Evolutionary conservation across 1,140 invertebrate genomes (phyloP).

Genomic region (Daktulosphaira vitifoliae): DNA sequence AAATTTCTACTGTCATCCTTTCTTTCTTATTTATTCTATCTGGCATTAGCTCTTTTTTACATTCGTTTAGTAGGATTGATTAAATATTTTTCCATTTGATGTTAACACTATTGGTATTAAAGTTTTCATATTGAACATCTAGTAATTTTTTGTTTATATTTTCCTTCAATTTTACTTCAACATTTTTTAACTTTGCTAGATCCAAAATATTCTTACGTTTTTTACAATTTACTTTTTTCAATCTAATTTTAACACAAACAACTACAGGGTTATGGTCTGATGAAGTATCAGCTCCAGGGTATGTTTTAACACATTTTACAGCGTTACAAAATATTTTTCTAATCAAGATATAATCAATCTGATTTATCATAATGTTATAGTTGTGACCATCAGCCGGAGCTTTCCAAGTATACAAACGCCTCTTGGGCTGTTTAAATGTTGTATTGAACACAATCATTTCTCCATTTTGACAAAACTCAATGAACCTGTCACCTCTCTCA

Average conservation of each 20-base stretch:
- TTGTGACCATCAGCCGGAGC: constrained; percentile 38
- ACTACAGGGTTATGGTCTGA: constrained; percentile 42
- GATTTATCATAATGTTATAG: constrained; percentile 41
- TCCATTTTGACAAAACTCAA: constrained; percentile 41
- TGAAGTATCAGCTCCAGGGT: constrained; percentile 32
- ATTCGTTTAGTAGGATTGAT: constrained; percentile 1
- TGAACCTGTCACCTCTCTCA: constrained; percentile 39
- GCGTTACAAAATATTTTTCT: constrained; percentile 40
- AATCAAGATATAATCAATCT: constrained; percentile 42
- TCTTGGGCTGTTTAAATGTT: constrained; percentile 39
- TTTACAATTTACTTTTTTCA: neutral
- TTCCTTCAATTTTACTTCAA: neutral
- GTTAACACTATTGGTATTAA: constrained; percentile 1
- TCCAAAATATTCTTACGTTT: constrained; percentile 1
- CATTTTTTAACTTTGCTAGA: constrained; percentile 15
- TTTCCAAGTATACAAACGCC: constrained; percentile 42
- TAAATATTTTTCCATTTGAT: constrained; percentile 11
- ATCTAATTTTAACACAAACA: constrained; percentile 22
- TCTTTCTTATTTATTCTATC: constrained; percentile 38
- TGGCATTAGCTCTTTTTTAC: constrained; percentile 12
- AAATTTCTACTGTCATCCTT: too few species aligned
- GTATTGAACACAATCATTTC: constrained; percentile 41
- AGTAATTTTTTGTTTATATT: constrained; percentile 26
- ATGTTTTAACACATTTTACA: constrained; percentile 40
- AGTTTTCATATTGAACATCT: constrained; percentile 14